Percentiles rank a stretch among this genome's conserved stretches.
phyloP scores from a whole-genome alignment of 2,888 invertebrate genomes.

The Chesias legatella region DNA sequence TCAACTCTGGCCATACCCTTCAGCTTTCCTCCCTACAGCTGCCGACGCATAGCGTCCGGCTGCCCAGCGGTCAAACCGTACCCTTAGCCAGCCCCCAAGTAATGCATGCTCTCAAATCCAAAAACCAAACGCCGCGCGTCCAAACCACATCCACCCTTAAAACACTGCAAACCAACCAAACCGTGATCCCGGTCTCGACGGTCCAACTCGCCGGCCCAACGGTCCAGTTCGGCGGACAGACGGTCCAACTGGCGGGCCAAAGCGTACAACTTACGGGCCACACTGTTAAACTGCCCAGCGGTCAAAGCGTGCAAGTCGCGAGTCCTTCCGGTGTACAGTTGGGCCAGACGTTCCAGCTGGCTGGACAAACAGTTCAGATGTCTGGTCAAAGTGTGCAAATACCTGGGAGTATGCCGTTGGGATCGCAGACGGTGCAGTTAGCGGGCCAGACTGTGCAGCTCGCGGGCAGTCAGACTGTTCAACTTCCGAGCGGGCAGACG shows the following conservation, averaged over 20 bases:
- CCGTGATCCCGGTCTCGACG: slow-evolving; percentile 58
- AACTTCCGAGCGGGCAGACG: slow-evolving; percentile 71
- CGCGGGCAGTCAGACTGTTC: slow-evolving; percentile 44
- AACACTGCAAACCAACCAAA: slow-evolving; percentile 41
- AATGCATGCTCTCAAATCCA: slow-evolving; percentile 52
- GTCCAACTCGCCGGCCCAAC: slow-evolving; percentile 62
- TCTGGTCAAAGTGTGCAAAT: slow-evolving; percentile 47
- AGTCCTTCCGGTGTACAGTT: slow-evolving; percentile 56
- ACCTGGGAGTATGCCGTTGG: slow-evolving; percentile 8
- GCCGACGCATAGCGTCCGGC: slow-evolving; percentile 61
- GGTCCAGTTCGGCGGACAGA: slow-evolving; percentile 63
- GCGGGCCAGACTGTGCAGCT: slow-evolving; percentile 39
- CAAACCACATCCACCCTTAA: slow-evolving; percentile 44
- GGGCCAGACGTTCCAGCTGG: slow-evolving; percentile 60
- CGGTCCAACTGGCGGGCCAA: slow-evolving; percentile 62
- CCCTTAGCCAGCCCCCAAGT: slow-evolving; percentile 59
- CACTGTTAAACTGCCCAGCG: slow-evolving; percentile 70
- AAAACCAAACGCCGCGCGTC: slow-evolving; percentile 42
- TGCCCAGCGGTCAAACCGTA: slow-evolving; percentile 68
- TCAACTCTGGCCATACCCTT: slow-evolving; percentile 51
- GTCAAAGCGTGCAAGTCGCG: slow-evolving; percentile 62
- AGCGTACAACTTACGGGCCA: slow-evolving; percentile 69
- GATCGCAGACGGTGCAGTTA: slow-evolving; percentile 27
- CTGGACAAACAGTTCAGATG: slow-evolving; percentile 61
- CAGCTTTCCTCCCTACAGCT: slow-evolving; percentile 58